phyloP scores from a whole-genome alignment of 2,888 invertebrate species.

The Stomorhina lunata region DNA sequence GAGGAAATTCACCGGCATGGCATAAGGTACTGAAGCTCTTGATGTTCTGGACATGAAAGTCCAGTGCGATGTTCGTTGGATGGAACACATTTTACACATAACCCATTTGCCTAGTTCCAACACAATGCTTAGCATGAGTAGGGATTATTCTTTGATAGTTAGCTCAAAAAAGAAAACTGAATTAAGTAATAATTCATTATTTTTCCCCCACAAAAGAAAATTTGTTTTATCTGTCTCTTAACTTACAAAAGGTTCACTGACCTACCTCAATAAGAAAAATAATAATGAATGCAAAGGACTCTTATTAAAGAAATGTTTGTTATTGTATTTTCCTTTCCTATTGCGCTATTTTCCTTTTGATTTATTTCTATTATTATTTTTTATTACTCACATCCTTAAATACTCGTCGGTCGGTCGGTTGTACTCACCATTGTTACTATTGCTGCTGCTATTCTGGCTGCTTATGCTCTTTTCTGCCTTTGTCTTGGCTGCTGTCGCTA shows the following conservation, averaged over 20 bases:
- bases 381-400: background rate
- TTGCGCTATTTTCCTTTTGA: slow-evolving; percentile 22
- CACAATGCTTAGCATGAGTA: too few relatives aligned
- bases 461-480: slow-evolving; percentile 39
- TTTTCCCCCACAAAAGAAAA: background rate
- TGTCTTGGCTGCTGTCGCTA: slow-evolving; percentile 4
- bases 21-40: too few relatives aligned
- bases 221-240: background rate
- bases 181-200: background rate
- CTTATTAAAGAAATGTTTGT: slow-evolving; percentile 40
- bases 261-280: slow-evolving; percentile 52
- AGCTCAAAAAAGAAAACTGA: background rate
- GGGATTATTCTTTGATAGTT: too few relatives aligned
- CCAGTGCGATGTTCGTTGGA: too few relatives aligned
- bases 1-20: too few relatives aligned
- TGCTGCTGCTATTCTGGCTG: slow-evolving; percentile 19
- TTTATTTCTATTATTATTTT: slow-evolving; percentile 25
- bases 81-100: too few relatives aligned
- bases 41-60: too few relatives aligned
- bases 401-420: background rate
- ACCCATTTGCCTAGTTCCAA: too few relatives aligned
- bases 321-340: slow-evolving; percentile 27
- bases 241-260: slow-evolving; percentile 52
- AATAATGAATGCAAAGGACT: slow-evolving; percentile 35
- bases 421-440: slow-evolving; percentile 53